A percentile compares a stretch with the other conserved stretches of the same genome.
Evolutionary conservation across 2,113 vertebrate genomes (phyloP).

Genomic region (Psittacula cyanocephala): DNA sequence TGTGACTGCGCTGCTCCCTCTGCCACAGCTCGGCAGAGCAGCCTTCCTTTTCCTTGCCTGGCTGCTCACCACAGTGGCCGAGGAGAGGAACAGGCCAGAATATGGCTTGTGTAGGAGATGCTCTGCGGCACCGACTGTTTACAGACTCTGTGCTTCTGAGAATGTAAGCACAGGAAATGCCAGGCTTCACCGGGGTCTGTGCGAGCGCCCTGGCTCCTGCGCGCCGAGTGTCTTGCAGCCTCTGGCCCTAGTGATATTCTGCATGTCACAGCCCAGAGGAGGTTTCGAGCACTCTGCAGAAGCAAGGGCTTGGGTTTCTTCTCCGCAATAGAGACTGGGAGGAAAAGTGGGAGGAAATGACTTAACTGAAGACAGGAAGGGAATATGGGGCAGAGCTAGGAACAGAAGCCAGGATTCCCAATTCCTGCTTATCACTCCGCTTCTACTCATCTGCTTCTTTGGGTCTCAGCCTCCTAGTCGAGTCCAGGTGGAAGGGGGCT

Average conservation of each 20-base stretch:
- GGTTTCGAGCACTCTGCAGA: neutral
- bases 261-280: neutral
- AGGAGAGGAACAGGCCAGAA: neutral
- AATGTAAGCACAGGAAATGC: neutral
- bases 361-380: slow-evolving; percentile 12
- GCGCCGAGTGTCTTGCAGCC: neutral
- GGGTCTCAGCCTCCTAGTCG: neutral
- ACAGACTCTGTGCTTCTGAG: neutral
- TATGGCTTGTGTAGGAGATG: neutral
- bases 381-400: slow-evolving; percentile 27
- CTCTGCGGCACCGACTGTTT: neutral
- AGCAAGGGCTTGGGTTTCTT: neutral
- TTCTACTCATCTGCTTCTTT: neutral
- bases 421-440: neutral
- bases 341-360: slow-evolving; percentile 49
- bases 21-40: neutral
- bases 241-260: neutral
- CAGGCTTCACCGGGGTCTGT: neutral
- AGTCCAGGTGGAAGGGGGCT: neutral
- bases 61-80: neutral
- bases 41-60: neutral
- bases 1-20: neutral
- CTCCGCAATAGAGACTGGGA: neutral
- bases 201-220: rapidly evolving
- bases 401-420: neutral